Evolutionary conservation across 2,113 vertebrate species (phyloP).

Genomic region (Mungos mungo): DNA sequence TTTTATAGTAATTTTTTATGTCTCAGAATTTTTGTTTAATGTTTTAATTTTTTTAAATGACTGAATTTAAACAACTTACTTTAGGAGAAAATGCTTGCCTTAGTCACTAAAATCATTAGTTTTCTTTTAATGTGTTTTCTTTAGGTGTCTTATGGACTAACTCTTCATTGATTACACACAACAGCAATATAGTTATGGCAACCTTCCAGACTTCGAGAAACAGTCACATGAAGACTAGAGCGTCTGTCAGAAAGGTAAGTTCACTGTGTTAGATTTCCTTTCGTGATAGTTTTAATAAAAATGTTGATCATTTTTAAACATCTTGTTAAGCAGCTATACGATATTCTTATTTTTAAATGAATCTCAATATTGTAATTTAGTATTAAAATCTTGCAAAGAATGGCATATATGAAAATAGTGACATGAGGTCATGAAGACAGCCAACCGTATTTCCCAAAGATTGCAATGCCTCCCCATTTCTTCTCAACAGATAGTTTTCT

Average conservation of each 20-base stretch:
- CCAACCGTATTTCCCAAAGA: not conserved
- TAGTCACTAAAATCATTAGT: slow-evolving; percentile 9
- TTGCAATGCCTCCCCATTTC: not conserved
- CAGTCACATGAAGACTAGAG: slow-evolving; percentile 86
- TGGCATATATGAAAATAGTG: not conserved
- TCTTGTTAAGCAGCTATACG: not conserved
- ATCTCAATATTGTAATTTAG: slow-evolving; percentile 26
- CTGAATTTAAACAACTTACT: slow-evolving; percentile 5
- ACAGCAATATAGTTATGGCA: slow-evolving; percentile 87
- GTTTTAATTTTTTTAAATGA: slow-evolving; percentile 40
- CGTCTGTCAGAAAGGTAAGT: slow-evolving; percentile 90
- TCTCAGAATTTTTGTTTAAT: not conserved
- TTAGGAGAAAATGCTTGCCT: slow-evolving; percentile 47
- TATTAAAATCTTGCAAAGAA: not conserved
- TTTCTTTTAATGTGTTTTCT: slow-evolving; percentile 51
- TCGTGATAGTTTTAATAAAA: slow-evolving; percentile 1
- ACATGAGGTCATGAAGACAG: not conserved
- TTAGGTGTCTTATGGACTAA: slow-evolving; percentile 74
- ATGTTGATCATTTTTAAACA: not conserved
- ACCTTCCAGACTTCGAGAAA: slow-evolving; percentile 85
- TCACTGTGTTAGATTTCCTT: not conserved
- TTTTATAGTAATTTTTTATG: slow-evolving; percentile 27
- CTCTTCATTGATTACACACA: slow-evolving; percentile 4
- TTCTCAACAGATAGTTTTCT: not conserved
- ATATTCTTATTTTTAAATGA: slow-evolving; percentile 37